Percentiles rank a stretch among this genome's conserved stretches.
These are phyloP conservation scores for Drosophila mimetica DNA, from an alignment of 2,888 invertebrate species.

Conservation along the genomic window DNA sequence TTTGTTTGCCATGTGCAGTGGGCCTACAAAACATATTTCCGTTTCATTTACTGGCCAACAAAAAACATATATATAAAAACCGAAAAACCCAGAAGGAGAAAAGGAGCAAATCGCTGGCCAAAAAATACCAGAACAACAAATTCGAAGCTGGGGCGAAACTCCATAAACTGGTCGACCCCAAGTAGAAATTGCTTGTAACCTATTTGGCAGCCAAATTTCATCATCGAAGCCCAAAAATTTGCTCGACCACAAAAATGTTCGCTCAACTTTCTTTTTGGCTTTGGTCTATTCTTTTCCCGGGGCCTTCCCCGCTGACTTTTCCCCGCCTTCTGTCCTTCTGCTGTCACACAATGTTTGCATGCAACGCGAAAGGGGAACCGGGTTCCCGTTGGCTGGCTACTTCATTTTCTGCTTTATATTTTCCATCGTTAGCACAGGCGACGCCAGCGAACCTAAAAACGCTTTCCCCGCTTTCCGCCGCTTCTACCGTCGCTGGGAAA, in stretches of 20 bases:
- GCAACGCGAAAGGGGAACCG: conserved; percentile 33
- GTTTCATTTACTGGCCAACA: conserved; percentile 77
- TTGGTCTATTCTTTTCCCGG: conserved; percentile 46
- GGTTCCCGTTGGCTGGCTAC: conserved; percentile 52
- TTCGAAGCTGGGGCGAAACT: conserved; percentile 39
- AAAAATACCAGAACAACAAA: conserved; percentile 55
- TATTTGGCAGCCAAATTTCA: conserved; percentile 79
- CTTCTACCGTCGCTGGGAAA: not conserved
- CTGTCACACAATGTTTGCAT: conserved; percentile 73
- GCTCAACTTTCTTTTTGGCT: conserved; percentile 70
- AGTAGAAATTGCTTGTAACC: conserved; percentile 78
- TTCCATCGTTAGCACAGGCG: conserved; percentile 45
- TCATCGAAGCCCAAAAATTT: conserved; percentile 78
- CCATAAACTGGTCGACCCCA: conserved; percentile 73
- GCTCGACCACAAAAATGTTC: conserved; percentile 78
- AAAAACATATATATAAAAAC: conserved; percentile 15
- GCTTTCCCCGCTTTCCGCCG: conserved; percentile 17
- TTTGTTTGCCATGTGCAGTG: conserved; percentile 60
- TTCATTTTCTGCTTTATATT: conserved; percentile 73
- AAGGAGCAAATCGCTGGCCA: conserved; percentile 63
- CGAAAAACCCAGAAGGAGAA: conserved; percentile 10
- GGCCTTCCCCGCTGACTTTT: conserved; percentile 4
- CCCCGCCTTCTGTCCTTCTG: conserved; percentile 20
- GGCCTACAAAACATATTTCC: conserved; percentile 77
- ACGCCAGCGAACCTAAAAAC: conserved; percentile 48